Evolutionary conservation across 2,888 invertebrate species (phyloP).

Genomic region (Marronus borbonicus): DNA sequence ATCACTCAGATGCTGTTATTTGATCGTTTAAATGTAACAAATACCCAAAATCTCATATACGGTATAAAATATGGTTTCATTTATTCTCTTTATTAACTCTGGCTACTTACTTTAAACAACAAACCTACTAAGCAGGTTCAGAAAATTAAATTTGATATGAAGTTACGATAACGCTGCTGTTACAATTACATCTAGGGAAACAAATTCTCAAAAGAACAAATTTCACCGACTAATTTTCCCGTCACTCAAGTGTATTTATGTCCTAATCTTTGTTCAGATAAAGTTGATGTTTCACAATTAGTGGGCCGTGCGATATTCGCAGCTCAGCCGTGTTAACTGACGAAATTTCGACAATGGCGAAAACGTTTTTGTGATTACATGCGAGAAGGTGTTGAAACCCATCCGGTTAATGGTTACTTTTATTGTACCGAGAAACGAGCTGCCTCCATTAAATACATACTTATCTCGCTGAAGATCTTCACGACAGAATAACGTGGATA

Average conservation of each 20-base stretch:
- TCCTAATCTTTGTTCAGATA: constrained; percentile 2
- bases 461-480: constrained; percentile 1
- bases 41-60: neutral
- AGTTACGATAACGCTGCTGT: neutral
- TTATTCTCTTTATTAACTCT: neutral
- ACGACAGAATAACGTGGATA: neutral
- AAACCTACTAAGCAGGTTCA: neutral
- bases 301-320: neutral
- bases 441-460: neutral
- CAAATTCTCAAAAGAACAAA: constrained; percentile 10
- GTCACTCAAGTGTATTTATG: neutral
- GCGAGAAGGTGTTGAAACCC: constrained; percentile 22
- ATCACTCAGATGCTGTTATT: too few species aligned
- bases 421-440: neutral
- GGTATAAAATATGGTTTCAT: neutral
- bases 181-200: neutral
- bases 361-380: constrained; percentile 20
- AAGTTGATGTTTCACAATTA: constrained; percentile 12
- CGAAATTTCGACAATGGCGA: constrained; percentile 9
- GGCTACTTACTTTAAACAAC: neutral
- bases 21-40: too few species aligned
- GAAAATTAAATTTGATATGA: neutral
- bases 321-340: neutral
- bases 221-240: neutral
- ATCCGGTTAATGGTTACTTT: constrained; percentile 27